phyloP scores from a whole-genome alignment of 2,888 invertebrate genomes.

The Trisateles emortualis region DNA sequence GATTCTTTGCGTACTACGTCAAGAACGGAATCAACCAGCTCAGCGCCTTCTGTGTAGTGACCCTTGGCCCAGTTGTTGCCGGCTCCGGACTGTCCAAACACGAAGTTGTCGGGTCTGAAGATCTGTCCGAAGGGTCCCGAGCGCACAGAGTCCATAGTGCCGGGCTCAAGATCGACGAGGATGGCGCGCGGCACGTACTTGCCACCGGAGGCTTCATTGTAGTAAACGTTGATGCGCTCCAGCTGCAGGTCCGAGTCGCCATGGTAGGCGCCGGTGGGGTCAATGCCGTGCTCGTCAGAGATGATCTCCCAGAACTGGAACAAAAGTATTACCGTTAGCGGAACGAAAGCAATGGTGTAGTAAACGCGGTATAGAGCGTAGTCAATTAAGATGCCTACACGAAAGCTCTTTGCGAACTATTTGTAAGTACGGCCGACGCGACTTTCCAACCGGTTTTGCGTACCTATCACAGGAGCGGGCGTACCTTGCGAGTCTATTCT shows the following conservation, averaged over 20 bases:
- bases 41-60: constrained; percentile 90
- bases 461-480: constrained; percentile 54
- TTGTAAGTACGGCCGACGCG: constrained; percentile 59
- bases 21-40: constrained; percentile 91
- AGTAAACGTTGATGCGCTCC: constrained; percentile 98
- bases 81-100: constrained; percentile 89
- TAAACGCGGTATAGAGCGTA: constrained; percentile 53
- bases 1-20: constrained; percentile 95
- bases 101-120: constrained; percentile 92
- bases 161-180: constrained; percentile 79
- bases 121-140: constrained; percentile 90
- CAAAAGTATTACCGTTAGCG: constrained; percentile 91
- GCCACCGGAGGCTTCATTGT: constrained; percentile 94
- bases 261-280: constrained; percentile 95
- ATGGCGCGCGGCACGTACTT: constrained; percentile 81
- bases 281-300: constrained; percentile 97
- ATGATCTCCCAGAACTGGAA: constrained; percentile 95
- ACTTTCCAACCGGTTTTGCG: constrained; percentile 77
- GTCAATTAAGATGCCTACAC: constrained; percentile 72
- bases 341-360: constrained; percentile 45
- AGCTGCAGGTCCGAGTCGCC: constrained; percentile 96
- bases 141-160: constrained; percentile 90
- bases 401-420: constrained; percentile 64
- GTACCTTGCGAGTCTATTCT: constrained; percentile 51
- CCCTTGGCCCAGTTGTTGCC: constrained; percentile 89